phyloP scores from a whole-genome alignment of 1,140 invertebrate genomes.

The Drosophila bipectinata region DNA sequence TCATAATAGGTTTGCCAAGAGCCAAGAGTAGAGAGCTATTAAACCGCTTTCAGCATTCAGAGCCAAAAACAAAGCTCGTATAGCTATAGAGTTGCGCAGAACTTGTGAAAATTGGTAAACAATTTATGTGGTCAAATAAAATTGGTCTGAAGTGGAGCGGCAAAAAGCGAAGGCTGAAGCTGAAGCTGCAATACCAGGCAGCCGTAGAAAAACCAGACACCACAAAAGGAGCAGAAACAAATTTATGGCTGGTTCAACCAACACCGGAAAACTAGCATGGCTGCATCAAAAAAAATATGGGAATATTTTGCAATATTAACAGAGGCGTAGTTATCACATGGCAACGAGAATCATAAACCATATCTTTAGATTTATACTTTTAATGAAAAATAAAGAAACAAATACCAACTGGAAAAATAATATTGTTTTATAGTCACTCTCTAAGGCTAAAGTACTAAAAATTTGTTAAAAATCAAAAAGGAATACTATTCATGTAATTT shows the following conservation, averaged over 20 bases:
- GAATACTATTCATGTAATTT: no score
- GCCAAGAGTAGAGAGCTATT: constrained; percentile 17
- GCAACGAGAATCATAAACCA: background rate
- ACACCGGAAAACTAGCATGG: constrained; percentile 20
- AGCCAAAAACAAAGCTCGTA: constrained; percentile 10
- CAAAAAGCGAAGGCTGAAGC: constrained; percentile 19
- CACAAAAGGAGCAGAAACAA: constrained; percentile 29
- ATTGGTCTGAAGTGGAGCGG: constrained; percentile 28
- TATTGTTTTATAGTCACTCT: no score
- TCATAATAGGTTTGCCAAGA: constrained; percentile 28
- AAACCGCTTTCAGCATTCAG: constrained; percentile 38
- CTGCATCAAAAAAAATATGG: constrained; percentile 17
- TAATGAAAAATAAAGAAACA: background rate
- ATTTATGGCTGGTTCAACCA: constrained; percentile 44
- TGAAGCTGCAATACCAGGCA: constrained; percentile 7
- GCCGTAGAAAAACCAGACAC: constrained; percentile 27
- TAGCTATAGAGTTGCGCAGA: constrained; percentile 9
- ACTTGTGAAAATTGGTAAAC: constrained; percentile 58
- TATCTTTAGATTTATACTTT: background rate
- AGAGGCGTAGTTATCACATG: background rate
- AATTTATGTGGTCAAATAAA: constrained; percentile 63
- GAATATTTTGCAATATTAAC: constrained; percentile 18
- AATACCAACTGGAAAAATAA: no score
- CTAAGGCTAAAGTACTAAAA: no score
- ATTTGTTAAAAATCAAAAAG: background rate